Evolutionary conservation across 2,113 vertebrate genomes (phyloP), one percentile per base, ranked within the genome.

Genomic region (Meriones unguiculatus): DNA sequence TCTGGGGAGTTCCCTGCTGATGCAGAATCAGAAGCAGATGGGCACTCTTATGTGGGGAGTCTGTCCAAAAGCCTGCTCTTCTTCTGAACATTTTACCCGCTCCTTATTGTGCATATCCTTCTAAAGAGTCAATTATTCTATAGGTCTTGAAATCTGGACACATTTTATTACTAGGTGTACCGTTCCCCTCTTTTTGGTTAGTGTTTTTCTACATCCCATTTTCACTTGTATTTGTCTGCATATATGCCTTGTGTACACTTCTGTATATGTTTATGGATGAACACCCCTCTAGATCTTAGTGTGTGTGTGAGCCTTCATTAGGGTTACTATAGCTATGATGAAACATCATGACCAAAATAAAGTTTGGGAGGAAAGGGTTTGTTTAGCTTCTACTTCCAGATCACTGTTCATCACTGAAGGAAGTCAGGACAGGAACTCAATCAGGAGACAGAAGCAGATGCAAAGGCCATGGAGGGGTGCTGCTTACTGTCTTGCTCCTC

Each of bases 131-230:
- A 76, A 50, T 93, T 7, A 62, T 91, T 93, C 50, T 85, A 50
- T 14, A 38, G 78, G 52, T 25, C 93, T 24, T 5, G 46, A 57
- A 82, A 57, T 67, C 65, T 35, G 38, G 22, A 69, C n/a, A 35
- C 0, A 10, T 76, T 89, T 87, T 93, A 41, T 67, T 89, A 50
- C 69, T 41, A 89, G 70, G 24, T 73, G 2, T 24, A 18, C 24
- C 24, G 13, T 41, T 41, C 0, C 70, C 11, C 93, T 35, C 14
- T 80, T 93, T 69, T 25, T 32, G 52, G 82, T 52, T 91, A n/a
- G 13, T 46, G 1, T 86, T 50, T 87, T 96, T 94, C 84, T 85
- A 28, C 12, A 80, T 92, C 41, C 28, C 72, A 50, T n/a, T 87
- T 91, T 86, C 73, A 81, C 41, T 20, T 20, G 4, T 22, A 20